Conservation (phyloP, 2,797 vertebrate genomes). For the Aphelocoma californica region DNA sequence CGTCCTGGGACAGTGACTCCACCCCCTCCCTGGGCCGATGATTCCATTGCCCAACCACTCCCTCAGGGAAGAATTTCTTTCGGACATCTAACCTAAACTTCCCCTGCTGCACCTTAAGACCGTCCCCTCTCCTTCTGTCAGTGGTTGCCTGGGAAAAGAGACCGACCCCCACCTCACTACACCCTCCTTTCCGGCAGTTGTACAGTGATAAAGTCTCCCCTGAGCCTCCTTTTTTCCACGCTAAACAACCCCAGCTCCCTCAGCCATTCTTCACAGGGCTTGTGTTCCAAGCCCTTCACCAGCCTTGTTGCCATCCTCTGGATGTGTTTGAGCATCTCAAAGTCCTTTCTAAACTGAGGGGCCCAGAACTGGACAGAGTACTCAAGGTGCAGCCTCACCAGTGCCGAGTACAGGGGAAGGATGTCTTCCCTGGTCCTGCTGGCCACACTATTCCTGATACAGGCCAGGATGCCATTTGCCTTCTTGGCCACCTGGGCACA, state of each 20-base stretch:
- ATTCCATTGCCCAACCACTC: not conserved
- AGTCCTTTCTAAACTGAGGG: not conserved
- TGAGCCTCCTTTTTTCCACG: not conserved
- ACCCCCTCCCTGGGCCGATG: not conserved
- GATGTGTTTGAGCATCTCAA: not conserved
- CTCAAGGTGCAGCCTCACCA: not conserved
- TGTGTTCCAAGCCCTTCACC: not conserved
- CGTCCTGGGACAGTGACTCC: not conserved
- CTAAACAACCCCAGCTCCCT: not conserved
- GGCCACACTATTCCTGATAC: not conserved
- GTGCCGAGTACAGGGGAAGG: not conserved
- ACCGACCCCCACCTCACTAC: not conserved
- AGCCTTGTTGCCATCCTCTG: not conserved
- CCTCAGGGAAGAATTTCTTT: not conserved
- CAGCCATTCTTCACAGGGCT: not conserved
- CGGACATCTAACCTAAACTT: not conserved
- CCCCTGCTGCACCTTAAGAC: not conserved
- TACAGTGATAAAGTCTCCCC: not conserved
- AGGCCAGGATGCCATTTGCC: not conserved
- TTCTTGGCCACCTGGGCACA: not conserved
- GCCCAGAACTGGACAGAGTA: not conserved
- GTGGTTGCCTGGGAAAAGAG: not conserved
- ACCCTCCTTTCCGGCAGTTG: not conserved
- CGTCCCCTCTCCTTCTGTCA: not conserved
- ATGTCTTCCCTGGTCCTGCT: not conserved